These are phyloP conservation scores for Noturus placidus DNA, from an alignment of 2,113 vertebrate species.

Conservation along the genomic window DNA sequence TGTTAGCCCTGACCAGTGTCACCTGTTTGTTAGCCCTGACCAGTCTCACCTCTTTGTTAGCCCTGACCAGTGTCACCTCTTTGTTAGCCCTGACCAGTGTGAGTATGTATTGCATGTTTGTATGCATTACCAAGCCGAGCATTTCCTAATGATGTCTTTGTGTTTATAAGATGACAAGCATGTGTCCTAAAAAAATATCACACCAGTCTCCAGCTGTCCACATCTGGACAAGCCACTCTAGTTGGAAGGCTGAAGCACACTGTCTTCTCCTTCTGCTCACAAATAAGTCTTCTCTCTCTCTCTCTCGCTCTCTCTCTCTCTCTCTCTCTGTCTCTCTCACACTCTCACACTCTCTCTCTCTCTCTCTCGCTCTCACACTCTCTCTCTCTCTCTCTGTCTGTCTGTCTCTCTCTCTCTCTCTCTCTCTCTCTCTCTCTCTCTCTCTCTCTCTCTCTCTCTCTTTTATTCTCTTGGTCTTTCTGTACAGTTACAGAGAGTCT, in stretches of 20 bases:
- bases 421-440: conserved; percentile 27
- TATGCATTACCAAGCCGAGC: not conserved
- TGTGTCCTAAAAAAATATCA: conserved; percentile 38
- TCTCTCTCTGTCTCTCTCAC: not conserved
- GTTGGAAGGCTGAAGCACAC: conserved; percentile 19
- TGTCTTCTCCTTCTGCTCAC: conserved; percentile 7
- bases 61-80: not conserved
- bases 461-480: conserved; percentile 8
- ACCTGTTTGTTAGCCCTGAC: not conserved
- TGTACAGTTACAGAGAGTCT: conserved; percentile 21
- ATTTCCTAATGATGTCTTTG: not conserved
- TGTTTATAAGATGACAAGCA: not conserved
- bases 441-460: conserved; percentile 22
- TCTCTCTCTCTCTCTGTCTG: conserved; percentile 22
- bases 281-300: conserved; percentile 30
- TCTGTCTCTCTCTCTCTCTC: not conserved
- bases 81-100: not conserved
- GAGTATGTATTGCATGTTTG: conserved; percentile 7
- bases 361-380: too few species aligned
- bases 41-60: not conserved
- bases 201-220: conserved; percentile 36
- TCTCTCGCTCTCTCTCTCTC: conserved; percentile 26
- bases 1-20: not conserved
- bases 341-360: conserved; percentile 44
- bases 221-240: conserved; percentile 57